These are phyloP conservation scores for Phasianus colchicus DNA, from an alignment of 2,113 vertebrate genomes.

Conservation along the genomic window DNA sequence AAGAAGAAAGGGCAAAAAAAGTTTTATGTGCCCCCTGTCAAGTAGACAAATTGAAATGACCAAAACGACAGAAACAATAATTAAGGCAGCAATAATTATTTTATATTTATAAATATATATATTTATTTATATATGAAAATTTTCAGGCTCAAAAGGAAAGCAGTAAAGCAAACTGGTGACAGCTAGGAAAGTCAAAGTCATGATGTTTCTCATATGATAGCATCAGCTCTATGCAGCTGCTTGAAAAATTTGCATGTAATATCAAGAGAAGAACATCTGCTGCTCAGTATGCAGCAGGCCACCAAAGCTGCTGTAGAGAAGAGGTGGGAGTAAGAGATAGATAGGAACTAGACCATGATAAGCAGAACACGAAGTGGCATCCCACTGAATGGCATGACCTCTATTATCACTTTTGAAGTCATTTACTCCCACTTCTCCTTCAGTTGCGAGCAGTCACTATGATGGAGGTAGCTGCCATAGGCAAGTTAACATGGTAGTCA, in stretches of 20 bases:
- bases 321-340: conserved; percentile 40
- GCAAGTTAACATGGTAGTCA: background rate
- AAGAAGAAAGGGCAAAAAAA: background rate
- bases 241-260: conserved; percentile 53
- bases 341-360: conserved; percentile 26
- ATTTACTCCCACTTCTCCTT: conserved; percentile 29
- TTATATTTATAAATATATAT: background rate
- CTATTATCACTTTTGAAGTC: conserved; percentile 47
- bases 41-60: background rate
- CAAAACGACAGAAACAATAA: background rate
- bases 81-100: background rate
- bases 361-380: conserved; percentile 16
- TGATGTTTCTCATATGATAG: conserved; percentile 36
- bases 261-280: conserved; percentile 65
- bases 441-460: background rate
- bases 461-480: background rate
- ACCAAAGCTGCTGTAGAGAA: conserved; percentile 16
- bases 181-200: conserved; percentile 34
- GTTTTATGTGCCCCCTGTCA: background rate
- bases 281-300: conserved; percentile 61
- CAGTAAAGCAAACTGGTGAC: conserved; percentile 2
- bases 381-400: conserved; percentile 53
- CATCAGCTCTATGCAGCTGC: conserved; percentile 39
- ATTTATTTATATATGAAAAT: background rate
- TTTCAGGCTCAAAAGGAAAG: background rate